These are phyloP conservation scores for Mycalesis mineus DNA, from an alignment of 2,888 invertebrate species.

Conservation along the genomic window DNA sequence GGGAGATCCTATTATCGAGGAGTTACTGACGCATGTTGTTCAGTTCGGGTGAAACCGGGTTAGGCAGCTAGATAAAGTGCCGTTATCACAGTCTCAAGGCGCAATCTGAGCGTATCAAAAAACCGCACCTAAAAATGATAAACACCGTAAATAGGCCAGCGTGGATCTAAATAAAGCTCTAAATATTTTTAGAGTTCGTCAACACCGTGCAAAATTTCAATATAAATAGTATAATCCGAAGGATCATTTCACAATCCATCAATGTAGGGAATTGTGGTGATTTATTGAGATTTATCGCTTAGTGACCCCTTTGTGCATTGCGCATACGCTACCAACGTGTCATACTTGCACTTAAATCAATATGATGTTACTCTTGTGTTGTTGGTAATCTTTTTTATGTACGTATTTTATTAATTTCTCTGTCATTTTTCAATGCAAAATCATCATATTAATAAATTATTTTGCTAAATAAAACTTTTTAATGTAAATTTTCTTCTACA, in stretches of 20 bases:
- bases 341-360: conserved; percentile 12
- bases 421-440: no score
- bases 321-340: conserved; percentile 18
- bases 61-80: no score
- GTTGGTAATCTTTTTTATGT: no score
- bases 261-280: conserved; percentile 41
- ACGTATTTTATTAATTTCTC: no score
- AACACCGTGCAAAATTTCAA: conserved; percentile 31
- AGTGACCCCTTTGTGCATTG: conserved; percentile 31
- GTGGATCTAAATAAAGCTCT: conserved; percentile 6
- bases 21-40: no score
- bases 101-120: neutral
- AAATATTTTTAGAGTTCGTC: conserved; percentile 19
- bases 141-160: conserved; percentile 4
- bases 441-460: no score
- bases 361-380: no score
- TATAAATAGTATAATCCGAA: conserved; percentile 41
- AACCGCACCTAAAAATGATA: neutral
- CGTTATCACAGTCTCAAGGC: no score
- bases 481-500: no score
- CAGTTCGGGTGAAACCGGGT: no score
- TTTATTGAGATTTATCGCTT: conserved; percentile 38
- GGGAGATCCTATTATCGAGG: no score
- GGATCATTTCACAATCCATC: conserved; percentile 41
- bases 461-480: no score